Conservation (phyloP, 2,113 vertebrate genomes). For the Centrocercus urophasianus region DNA sequence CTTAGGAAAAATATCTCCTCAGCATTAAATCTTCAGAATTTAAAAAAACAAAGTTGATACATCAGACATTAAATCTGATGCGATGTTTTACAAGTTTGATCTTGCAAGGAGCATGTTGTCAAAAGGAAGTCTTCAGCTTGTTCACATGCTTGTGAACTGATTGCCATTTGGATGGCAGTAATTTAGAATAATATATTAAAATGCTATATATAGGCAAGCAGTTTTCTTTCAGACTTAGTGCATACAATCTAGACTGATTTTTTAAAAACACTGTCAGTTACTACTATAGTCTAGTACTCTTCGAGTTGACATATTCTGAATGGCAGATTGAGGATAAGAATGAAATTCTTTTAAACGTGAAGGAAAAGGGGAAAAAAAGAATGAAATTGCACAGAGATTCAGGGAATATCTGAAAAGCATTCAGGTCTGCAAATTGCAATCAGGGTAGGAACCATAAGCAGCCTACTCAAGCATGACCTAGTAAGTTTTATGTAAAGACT, state of each 20-base stretch:
- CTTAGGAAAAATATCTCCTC: conserved; percentile 52
- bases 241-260: conserved; percentile 53
- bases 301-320: conserved; percentile 72
- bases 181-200: conserved; percentile 69
- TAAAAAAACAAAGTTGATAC: conserved; percentile 37
- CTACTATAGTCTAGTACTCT: conserved; percentile 45
- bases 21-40: conserved; percentile 58
- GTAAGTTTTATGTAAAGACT: conserved; percentile 44
- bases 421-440: conserved; percentile 68
- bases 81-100: conserved; percentile 69
- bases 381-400: conserved; percentile 58
- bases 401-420: conserved; percentile 56
- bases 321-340: conserved; percentile 69
- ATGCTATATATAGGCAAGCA: conserved; percentile 36
- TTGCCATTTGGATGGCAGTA: conserved; percentile 65
- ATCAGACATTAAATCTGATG: conserved; percentile 64
- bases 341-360: conserved; percentile 69
- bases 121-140: conserved; percentile 66
- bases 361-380: conserved; percentile 6
- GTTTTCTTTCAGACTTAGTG: conserved; percentile 53
- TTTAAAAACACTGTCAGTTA: conserved; percentile 64
- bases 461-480: background rate
- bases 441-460: conserved; percentile 47
- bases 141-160: conserved; percentile 47
- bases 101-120: conserved; percentile 64